phyloP scores from a whole-genome alignment of 2,888 invertebrate genomes.

The Rhaphigaster nebulosa region DNA sequence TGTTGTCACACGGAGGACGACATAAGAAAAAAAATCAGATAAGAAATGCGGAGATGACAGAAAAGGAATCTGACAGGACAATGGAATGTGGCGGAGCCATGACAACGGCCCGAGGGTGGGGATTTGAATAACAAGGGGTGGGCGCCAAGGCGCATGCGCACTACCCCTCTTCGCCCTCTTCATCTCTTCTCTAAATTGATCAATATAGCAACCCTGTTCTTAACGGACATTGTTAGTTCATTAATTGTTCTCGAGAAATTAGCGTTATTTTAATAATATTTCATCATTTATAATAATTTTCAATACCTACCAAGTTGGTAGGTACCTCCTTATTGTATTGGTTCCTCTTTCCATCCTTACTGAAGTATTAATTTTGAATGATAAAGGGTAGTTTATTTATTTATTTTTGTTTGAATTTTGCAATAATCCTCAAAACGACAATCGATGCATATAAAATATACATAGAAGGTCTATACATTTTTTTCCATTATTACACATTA shows the following conservation, averaged over 20 bases:
- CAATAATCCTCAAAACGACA: no score
- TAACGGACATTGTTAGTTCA: constrained; percentile 15
- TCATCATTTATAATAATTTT: not conserved
- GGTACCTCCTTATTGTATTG: no score
- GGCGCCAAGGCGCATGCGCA: constrained; percentile 52
- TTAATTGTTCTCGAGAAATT: not conserved
- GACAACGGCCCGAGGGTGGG: constrained; percentile 33
- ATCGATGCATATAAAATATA: no score
- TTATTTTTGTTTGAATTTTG: no score
- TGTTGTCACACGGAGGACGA: not conserved
- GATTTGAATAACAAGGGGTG: constrained; percentile 55
- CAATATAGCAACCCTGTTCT: constrained; percentile 51
- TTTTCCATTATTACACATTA: no score
- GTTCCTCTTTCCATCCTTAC: not conserved
- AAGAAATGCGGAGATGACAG: constrained; percentile 34
- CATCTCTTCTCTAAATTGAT: constrained; percentile 44
- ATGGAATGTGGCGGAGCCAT: constrained; percentile 51
- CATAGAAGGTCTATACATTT: no score
- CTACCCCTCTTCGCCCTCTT: constrained; percentile 19
- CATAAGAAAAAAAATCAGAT: constrained; percentile 24
- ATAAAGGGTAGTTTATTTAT: not conserved
- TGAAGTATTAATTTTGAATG: not conserved
- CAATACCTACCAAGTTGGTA: no score
- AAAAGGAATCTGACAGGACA: constrained; percentile 35
- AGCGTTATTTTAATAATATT: not conserved